Conservation (phyloP, 2,888 invertebrate species). For the Diploptera punctata region DNA sequence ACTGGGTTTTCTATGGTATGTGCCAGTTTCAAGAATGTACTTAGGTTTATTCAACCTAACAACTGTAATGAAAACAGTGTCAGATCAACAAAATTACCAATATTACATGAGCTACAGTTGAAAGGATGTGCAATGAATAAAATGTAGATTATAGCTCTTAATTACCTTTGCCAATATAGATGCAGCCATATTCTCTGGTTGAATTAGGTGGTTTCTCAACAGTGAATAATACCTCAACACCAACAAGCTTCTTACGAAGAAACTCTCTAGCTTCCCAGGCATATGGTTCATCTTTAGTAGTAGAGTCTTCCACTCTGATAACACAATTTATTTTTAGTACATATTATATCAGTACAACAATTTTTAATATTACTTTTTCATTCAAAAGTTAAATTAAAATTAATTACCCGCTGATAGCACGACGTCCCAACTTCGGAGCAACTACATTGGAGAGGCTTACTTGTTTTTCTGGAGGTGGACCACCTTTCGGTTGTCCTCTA, state of each 20-base stretch:
- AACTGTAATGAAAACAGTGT: too few species aligned
- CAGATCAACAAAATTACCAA: too few species aligned
- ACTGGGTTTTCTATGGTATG: too few species aligned
- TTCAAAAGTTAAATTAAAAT: not conserved
- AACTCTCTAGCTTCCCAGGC: constrained; percentile 99
- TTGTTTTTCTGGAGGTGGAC: constrained; percentile 92
- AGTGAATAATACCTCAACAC: constrained; percentile 86
- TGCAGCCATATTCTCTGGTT: constrained; percentile 85
- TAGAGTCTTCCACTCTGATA: constrained; percentile 68
- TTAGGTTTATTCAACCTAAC: too few species aligned
- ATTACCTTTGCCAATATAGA: constrained; percentile 84
- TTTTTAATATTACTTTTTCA: not conserved
- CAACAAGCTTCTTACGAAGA: constrained; percentile 89
- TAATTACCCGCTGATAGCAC: constrained; percentile 14
- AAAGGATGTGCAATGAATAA: not conserved
- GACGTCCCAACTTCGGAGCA: constrained; percentile 82
- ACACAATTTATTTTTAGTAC: not conserved
- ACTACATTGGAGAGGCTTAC: constrained; percentile 89
- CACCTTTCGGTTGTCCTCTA: constrained; percentile 79
- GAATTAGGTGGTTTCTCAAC: constrained; percentile 79
- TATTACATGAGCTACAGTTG: too few species aligned
- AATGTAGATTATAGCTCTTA: constrained; percentile 12
- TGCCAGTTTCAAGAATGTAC: too few species aligned
- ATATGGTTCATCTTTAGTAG: constrained; percentile 88
- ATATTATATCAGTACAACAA: not conserved